Evolutionary conservation across 64 coral and sea anemone genomes (phyloP).

Genomic region (Montipora capricornis): DNA sequence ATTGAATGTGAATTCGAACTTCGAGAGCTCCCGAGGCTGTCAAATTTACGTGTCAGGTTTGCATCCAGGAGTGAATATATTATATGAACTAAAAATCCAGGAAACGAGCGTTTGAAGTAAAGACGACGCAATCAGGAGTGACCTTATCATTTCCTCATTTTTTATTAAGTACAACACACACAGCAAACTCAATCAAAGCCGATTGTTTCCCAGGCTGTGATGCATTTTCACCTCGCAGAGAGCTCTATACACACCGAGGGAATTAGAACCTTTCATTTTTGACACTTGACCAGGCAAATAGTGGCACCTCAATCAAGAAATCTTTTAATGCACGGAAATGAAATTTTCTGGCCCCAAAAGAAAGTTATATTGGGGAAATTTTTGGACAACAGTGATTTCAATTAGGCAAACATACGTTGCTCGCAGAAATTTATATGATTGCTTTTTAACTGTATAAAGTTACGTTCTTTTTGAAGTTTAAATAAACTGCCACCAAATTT

Average conservation of each 20-base stretch:
- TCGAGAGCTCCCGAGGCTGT: not conserved
- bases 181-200: slow-evolving; percentile 15
- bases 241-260: not conserved
- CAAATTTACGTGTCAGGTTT: not conserved
- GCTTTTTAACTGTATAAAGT: not conserved
- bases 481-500: too few relatives aligned
- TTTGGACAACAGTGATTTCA: not conserved
- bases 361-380: slow-evolving; percentile 5
- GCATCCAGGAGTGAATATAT: not conserved
- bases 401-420: not conserved
- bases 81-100: not conserved
- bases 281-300: slow-evolving; percentile 23
- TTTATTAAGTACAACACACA: not conserved
- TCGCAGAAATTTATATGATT: not conserved
- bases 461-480: too few relatives aligned
- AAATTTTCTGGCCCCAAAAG: slow-evolving; percentile 14
- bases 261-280: slow-evolving; percentile 25
- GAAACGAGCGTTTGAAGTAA: slow-evolving; percentile 1
- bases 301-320: slow-evolving; percentile 17
- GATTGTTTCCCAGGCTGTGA: not conserved
- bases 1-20: too few relatives aligned
- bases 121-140: not conserved
- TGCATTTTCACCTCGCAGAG: slow-evolving; percentile 11
- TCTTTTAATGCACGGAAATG: slow-evolving; percentile 25
- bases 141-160: not conserved